phyloP scores from a whole-genome alignment of 2,888 invertebrate species.

The Cordylochernes scorpioides region DNA sequence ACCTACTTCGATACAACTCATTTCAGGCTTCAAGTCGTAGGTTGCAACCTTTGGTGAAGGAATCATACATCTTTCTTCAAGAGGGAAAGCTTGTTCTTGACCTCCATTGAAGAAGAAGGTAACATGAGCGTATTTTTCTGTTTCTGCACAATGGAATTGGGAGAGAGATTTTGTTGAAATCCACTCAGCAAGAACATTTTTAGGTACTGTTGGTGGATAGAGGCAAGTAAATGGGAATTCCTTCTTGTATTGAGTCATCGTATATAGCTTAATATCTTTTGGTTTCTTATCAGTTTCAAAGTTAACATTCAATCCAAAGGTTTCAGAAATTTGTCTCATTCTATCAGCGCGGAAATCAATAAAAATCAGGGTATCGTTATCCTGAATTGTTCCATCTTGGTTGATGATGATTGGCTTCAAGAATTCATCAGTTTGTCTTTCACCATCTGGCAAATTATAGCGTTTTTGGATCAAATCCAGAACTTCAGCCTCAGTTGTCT shows the following conservation, averaged over 20 bases:
- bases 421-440: slow-evolving; percentile 24
- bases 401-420: slow-evolving; percentile 22
- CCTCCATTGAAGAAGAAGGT: slow-evolving; percentile 28
- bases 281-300: slow-evolving; percentile 18
- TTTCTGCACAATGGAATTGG: slow-evolving; percentile 25
- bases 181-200: slow-evolving; percentile 25
- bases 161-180: slow-evolving; percentile 19
- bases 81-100: slow-evolving; percentile 21
- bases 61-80: slow-evolving; percentile 23
- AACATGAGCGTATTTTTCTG: slow-evolving; percentile 26
- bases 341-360: slow-evolving; percentile 25
- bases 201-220: slow-evolving; percentile 23
- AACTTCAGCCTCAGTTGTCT: slow-evolving; percentile 16
- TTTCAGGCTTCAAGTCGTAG: slow-evolving; percentile 24
- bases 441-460: slow-evolving; percentile 16
- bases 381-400: slow-evolving; percentile 18
- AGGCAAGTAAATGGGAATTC: slow-evolving; percentile 22
- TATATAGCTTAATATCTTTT: slow-evolving; percentile 16
- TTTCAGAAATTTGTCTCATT: slow-evolving; percentile 23
- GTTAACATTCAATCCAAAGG: slow-evolving; percentile 17
- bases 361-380: slow-evolving; percentile 24
- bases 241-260: slow-evolving; percentile 25
- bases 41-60: slow-evolving; percentile 25
- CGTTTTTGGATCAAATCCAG: slow-evolving; percentile 13
- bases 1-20: slow-evolving; percentile 22